phyloP scores from a whole-genome alignment of 2,888 invertebrate genomes.

The Mimumesa dahlbomi region DNA sequence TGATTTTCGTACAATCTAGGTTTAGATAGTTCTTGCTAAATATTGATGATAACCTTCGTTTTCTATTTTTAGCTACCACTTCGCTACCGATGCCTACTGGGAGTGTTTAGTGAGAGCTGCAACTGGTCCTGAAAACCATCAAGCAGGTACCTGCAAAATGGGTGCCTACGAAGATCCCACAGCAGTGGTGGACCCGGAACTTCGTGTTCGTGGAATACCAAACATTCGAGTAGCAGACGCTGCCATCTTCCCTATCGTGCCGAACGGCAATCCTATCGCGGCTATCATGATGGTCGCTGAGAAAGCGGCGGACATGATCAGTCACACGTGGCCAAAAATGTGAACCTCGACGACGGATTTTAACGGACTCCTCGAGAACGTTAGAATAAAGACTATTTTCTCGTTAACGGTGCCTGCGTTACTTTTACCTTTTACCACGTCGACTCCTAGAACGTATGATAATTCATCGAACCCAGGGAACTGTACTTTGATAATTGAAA shows the following conservation, averaged over 20 bases:
- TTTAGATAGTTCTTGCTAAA: too few species aligned
- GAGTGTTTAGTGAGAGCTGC: constrained; percentile 84
- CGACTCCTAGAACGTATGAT: too few species aligned
- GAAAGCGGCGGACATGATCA: constrained; percentile 83
- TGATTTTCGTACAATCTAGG: neutral
- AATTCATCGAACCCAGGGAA: too few species aligned
- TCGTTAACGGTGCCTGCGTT: neutral
- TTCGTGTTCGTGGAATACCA: constrained; percentile 84
- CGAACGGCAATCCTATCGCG: constrained; percentile 86
- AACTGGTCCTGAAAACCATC: constrained; percentile 86
- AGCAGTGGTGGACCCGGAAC: constrained; percentile 83
- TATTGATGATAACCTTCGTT: too few species aligned
- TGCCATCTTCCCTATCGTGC: constrained; percentile 85
- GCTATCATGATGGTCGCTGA: constrained; percentile 88
- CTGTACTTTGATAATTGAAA: too few species aligned
- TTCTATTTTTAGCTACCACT: constrained; percentile 81
- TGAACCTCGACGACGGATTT: constrained; percentile 12
- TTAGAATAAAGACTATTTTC: constrained; percentile 12
- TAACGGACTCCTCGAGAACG: neutral
- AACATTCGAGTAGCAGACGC: constrained; percentile 86
- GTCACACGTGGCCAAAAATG: constrained; percentile 27
- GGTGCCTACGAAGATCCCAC: constrained; percentile 81
- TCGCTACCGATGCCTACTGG: constrained; percentile 85
- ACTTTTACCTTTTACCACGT: neutral
- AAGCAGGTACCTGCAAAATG: constrained; percentile 84